Base-by-base conservation (phyloP, 2,797 vertebrate species). In the Ataeniobius toweri region DNA sequence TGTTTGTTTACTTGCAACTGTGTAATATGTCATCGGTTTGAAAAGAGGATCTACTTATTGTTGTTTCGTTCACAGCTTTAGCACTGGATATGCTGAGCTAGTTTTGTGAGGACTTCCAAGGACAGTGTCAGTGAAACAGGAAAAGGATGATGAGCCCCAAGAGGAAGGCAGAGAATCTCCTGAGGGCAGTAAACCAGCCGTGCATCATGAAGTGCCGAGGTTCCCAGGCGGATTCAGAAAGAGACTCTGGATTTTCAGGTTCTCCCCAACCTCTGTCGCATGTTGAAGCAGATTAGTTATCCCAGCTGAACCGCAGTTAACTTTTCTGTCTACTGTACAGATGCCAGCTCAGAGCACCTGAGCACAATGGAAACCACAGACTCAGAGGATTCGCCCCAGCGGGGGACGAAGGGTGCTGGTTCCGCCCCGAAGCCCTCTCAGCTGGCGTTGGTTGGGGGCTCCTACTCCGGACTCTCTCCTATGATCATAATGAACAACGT, bases 211-310 rank as follows among this genome's bases (percentile, higher is more conserved):
- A 90, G 92, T 77, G 85, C 24, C 72, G 85, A 28, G 55, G 55
- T 69, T 83, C 79, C 36, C 89, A 80, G 46, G 18, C 80, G 0
- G 97, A 98, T 48, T 96, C 96, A 5, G 97, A 98, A 91, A 96
- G 97, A 88, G 97, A 98, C 92, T 98, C 97, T 0, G 97, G 97
- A 78, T 98, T 98, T 87, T 98, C 97, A 96, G 97, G 97, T 98
- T 77, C 0, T 53, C 20, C 3, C 22, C 36, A 28, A 24, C 10
- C 58, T 58, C 63, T 36, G 7, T 12, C 24, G 9, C 59, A 46
- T 2, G 20, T 68, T 63, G 14, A 22, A 9, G 13, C 26, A 9
- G 12, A 48, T 36, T 41, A 41, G 3, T 10, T 36, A 3, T 41
- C 18, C 2, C 18, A 18, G 67, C 22, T 41, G 3, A 77, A 24